A percentile compares a stretch with the other conserved stretches of the same genome.
Evolutionary conservation across 2,113 vertebrate genomes (phyloP).

Genomic region (Callocephalon fimbriatum): DNA sequence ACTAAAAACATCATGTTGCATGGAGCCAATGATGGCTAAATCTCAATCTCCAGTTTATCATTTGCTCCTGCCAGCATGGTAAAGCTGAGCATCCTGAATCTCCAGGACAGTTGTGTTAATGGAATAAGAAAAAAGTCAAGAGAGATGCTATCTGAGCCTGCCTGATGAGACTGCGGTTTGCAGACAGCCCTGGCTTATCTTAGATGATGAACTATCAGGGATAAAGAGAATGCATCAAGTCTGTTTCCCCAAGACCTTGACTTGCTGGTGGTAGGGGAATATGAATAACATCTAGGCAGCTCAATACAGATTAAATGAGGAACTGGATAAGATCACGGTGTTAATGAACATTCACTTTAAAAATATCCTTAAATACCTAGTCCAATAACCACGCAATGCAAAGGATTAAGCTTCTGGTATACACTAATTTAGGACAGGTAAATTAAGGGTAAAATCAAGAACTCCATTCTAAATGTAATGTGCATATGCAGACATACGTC

Average conservation of each 20-base stretch:
- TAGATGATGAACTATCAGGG: constrained; percentile 66
- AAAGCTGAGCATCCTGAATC: constrained; percentile 40
- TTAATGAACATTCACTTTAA: constrained; percentile 56
- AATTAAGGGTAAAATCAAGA: background rate
- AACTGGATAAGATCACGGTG: constrained; percentile 46
- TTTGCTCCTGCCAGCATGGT: constrained; percentile 26
- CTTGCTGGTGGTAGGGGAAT: constrained; percentile 46
- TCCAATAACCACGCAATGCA: background rate
- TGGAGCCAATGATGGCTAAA: constrained; percentile 59
- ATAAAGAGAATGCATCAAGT: constrained; percentile 62
- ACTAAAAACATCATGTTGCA: constrained; percentile 66
- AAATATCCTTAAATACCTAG: constrained; percentile 13
- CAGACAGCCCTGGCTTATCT: constrained; percentile 75
- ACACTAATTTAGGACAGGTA: background rate
- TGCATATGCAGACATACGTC: background rate
- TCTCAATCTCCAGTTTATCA: constrained; percentile 29
- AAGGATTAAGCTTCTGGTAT: background rate
- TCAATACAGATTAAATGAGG: constrained; percentile 63
- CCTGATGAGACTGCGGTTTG: constrained; percentile 72
- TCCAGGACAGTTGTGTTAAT: constrained; percentile 61
- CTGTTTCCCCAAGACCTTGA: constrained; percentile 61
- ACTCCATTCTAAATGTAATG: background rate
- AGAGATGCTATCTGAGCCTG: constrained; percentile 69
- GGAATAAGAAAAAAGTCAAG: constrained; percentile 68
- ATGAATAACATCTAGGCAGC: constrained; percentile 29